Conservation (phyloP, 2,113 vertebrate species). For the Isurus oxyrinchus region DNA sequence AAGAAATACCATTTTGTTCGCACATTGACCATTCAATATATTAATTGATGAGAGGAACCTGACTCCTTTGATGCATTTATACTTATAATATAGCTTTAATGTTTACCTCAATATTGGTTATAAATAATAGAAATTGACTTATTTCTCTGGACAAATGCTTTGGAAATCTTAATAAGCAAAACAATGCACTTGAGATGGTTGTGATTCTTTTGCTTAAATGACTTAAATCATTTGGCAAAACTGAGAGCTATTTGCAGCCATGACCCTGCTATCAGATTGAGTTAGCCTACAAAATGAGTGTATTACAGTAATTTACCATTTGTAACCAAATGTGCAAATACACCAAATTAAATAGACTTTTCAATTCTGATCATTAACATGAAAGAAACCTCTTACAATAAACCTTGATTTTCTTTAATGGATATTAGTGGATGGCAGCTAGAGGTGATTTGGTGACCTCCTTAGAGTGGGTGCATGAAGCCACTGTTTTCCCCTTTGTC, state of each 20-base stretch:
- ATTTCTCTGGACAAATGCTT: background rate
- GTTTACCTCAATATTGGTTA: background rate
- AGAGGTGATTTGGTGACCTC: slow-evolving; percentile 80
- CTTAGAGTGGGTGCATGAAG: slow-evolving; percentile 80
- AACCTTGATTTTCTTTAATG: slow-evolving; percentile 58
- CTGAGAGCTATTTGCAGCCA: slow-evolving; percentile 49
- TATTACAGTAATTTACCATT: slow-evolving; percentile 55
- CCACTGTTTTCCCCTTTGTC: slow-evolving; percentile 72
- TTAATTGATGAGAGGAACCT: background rate
- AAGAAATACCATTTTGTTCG: background rate
- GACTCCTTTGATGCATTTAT: background rate
- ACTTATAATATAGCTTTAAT: background rate
- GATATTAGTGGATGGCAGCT: slow-evolving; percentile 83
- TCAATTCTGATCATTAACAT: slow-evolving; percentile 59
- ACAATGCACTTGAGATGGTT: background rate
- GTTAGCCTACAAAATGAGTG: slow-evolving; percentile 50
- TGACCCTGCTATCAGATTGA: slow-evolving; percentile 48
- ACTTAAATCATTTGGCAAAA: slow-evolving; percentile 1
- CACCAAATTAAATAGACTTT: slow-evolving; percentile 63
- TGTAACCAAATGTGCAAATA: slow-evolving; percentile 51
- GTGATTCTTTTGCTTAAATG: slow-evolving; percentile 10
- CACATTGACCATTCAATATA: background rate
- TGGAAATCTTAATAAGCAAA: background rate
- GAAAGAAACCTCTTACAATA: slow-evolving; percentile 39
- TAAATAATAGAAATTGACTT: background rate